Conservation (phyloP, 2,797 vertebrate species). For the Morelia viridis region DNA sequence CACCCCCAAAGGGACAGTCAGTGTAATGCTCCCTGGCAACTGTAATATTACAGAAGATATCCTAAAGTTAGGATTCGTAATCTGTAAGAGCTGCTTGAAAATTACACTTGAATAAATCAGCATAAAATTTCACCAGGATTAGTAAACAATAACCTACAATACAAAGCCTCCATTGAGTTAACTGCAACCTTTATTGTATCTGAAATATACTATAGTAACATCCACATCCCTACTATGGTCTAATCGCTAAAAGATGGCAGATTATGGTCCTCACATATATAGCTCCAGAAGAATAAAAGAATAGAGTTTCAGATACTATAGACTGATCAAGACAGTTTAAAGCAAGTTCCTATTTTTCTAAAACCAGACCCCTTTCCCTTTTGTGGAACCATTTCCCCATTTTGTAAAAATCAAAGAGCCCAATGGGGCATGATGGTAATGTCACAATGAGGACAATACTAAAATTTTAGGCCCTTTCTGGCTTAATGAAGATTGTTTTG, state of each 20-base stretch:
- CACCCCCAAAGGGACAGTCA: background rate
- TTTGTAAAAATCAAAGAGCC: no score
- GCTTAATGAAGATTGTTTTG: background rate
- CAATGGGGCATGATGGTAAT: background rate
- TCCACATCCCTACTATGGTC: background rate
- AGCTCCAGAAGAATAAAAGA: background rate
- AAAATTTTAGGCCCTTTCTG: background rate
- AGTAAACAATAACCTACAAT: fast-evolving
- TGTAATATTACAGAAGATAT: slow-evolving; percentile 10
- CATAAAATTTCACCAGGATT: slow-evolving; percentile 42
- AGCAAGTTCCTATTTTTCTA: background rate
- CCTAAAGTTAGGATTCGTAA: slow-evolving; percentile 58
- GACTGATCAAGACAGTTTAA: background rate
- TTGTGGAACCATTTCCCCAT: no score
- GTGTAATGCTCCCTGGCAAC: background rate
- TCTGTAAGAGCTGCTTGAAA: slow-evolving; percentile 38
- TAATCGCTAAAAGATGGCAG: background rate
- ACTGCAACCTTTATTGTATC: fast-evolving
- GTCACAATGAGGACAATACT: background rate
- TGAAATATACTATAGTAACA: fast-evolving
- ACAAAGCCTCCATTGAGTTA: background rate
- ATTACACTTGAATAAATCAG: background rate
- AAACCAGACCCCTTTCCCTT: background rate
- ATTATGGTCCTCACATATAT: background rate
- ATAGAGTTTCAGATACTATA: background rate